Evolutionary conservation across 2,888 invertebrate genomes (phyloP).

Genomic region (Acanthosoma haemorrhoidale): DNA sequence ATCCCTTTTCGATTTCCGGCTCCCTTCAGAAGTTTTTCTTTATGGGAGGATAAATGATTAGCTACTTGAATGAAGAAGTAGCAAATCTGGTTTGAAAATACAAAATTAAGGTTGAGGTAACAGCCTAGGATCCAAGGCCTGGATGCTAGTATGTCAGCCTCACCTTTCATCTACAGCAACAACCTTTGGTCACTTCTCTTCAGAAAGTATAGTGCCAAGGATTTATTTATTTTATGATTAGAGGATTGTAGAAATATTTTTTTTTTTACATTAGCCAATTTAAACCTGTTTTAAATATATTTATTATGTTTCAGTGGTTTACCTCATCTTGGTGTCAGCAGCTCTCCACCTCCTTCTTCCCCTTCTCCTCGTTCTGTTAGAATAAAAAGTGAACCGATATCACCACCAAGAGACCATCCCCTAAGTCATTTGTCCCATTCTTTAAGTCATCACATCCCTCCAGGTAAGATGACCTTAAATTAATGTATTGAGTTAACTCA

Average conservation of each 20-base stretch:
- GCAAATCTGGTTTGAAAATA: too few relatives aligned
- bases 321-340: slow-evolving; percentile 43
- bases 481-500: background rate
- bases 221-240: background rate
- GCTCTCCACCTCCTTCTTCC: slow-evolving; percentile 42
- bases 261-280: background rate
- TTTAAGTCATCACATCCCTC: slow-evolving; percentile 55
- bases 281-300: background rate
- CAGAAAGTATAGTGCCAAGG: background rate
- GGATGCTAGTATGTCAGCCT: too few relatives aligned
- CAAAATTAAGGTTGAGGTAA: too few relatives aligned
- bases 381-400: slow-evolving; percentile 93
- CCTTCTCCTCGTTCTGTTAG: slow-evolving; percentile 72
- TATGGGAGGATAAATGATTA: too few relatives aligned
- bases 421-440: slow-evolving; percentile 50
- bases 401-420: slow-evolving; percentile 81
- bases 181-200: too few relatives aligned
- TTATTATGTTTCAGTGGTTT: slow-evolving; percentile 38
- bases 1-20: too few relatives aligned
- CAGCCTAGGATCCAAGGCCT: too few relatives aligned
- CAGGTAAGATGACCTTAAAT: slow-evolving; percentile 44
- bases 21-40: too few relatives aligned
- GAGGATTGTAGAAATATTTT: background rate
- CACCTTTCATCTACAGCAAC: too few relatives aligned
- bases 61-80: too few relatives aligned